Evolutionary conservation across 2,113 vertebrate species (phyloP).

Genomic region (Eleginops maclovinus): DNA sequence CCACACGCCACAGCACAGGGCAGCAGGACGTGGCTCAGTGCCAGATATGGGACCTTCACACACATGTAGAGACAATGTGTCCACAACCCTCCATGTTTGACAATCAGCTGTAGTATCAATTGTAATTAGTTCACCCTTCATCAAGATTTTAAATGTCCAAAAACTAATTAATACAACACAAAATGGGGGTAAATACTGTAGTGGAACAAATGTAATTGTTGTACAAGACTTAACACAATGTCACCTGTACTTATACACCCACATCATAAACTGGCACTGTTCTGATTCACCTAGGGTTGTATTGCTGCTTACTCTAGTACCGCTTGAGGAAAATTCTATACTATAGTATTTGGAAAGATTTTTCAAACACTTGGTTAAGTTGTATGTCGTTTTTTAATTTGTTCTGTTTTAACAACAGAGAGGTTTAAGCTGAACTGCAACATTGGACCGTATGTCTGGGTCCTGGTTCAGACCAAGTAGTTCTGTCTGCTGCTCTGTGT

Average conservation of each 20-base stretch:
- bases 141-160: neutral
- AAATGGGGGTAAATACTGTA: neutral
- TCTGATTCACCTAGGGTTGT: neutral
- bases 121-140: neutral
- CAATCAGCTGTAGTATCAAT: neutral
- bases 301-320: neutral
- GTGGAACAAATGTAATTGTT: no score
- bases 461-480: neutral
- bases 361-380: no score
- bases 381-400: no score
- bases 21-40: neutral
- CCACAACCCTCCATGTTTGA: neutral
- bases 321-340: neutral
- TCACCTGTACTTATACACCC: neutral
- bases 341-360: no score
- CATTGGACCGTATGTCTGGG: neutral
- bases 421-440: no score
- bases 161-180: neutral
- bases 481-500: no score
- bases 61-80: no score
- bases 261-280: neutral
- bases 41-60: neutral
- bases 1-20: neutral
- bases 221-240: no score
- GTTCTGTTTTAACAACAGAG: no score